Evolutionary conservation across 2,113 vertebrate species (phyloP), one percentile per base, ranked within the genome.

Genomic region (Leptodactylus fuscus): DNA sequence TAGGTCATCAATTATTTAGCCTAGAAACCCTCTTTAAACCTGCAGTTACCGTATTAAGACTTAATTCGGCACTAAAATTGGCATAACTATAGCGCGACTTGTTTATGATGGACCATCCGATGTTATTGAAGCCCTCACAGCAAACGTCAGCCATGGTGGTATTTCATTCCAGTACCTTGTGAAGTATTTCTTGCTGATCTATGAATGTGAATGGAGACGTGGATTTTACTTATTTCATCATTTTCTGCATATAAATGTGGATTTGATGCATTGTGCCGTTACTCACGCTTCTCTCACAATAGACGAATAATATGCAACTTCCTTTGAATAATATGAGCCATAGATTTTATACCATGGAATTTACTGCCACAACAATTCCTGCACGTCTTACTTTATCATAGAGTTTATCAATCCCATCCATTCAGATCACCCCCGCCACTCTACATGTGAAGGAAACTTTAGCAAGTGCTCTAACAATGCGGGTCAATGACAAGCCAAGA

Each of bases 281-380:
- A 79, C 67, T 79, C 83, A 79, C 69, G 83, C n/a, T 60, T 73
- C 75, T n/a, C 78, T 73, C 67, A 80, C 53, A 58, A 79, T 24
- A 69, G 76, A 81, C 48, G 44, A 86, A 73, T 73, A 81, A 81
- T 86, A 60, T 73, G 62, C 22, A 71, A 49, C 38, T 27, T 53
- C 65, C 48, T 70, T 29, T 86, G 76, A 86, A 55, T 86, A 86
- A 86, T 86, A 79, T 13, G 75, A 36, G 49, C 84, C 84, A 70
- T 86, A 81, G 46, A 86, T 86, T 86, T 81, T 81, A 32, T 58
- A 81, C 70, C 76, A 16, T 15, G 46, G 77, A 36, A 86, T 86
- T 86, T 86, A 86, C 75, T 27, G 62, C 65, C 67, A 71, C 62
- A 77, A 69, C 84, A 73, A 81, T 73, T 81, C 69, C 69, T 71